Percentiles rank a stretch among this genome's conserved stretches.
Evolutionary conservation across 1,140 invertebrate species (phyloP).

Genomic region (Rhopalosiphum padi): DNA sequence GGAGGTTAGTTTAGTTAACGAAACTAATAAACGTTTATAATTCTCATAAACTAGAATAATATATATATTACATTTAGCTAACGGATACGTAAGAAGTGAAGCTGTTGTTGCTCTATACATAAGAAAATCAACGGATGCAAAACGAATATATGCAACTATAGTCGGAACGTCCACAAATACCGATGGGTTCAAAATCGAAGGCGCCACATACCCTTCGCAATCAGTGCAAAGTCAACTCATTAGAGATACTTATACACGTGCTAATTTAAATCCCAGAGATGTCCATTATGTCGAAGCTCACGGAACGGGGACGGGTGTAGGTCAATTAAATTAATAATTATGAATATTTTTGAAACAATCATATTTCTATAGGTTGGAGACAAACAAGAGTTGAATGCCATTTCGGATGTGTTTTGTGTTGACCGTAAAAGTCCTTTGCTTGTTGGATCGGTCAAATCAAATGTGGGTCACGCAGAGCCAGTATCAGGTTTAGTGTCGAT

Average conservation of each 20-base stretch:
- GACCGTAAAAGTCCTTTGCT: conserved; percentile 68
- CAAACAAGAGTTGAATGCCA: conserved; percentile 71
- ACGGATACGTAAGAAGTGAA: conserved; percentile 73
- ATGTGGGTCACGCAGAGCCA: conserved; percentile 78
- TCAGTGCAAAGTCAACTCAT: conserved; percentile 50
- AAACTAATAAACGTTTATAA: too few species aligned
- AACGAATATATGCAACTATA: conserved; percentile 70
- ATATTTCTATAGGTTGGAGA: conserved; percentile 71
- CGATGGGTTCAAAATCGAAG: conserved; percentile 70
- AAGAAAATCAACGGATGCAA: conserved; percentile 67
- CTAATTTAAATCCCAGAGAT: conserved; percentile 68
- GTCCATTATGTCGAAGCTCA: conserved; percentile 62
- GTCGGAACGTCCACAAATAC: conserved; percentile 68
- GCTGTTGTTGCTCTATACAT: conserved; percentile 68
- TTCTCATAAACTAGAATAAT: not conserved
- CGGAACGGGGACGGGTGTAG: conserved; percentile 64
- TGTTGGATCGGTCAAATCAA: conserved; percentile 79
- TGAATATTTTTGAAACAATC: not conserved
- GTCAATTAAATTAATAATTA: not conserved
- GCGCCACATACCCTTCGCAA: conserved; percentile 37
- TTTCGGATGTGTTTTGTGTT: conserved; percentile 70
- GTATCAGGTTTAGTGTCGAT: conserved; percentile 70
- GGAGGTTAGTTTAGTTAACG: conserved; percentile 1
- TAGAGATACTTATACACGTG: conserved; percentile 52
- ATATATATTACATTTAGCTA: conserved; percentile 62